Evolutionary conservation across 1,140 invertebrate genomes (phyloP).

Genomic region (Drosophila jambulina): DNA sequence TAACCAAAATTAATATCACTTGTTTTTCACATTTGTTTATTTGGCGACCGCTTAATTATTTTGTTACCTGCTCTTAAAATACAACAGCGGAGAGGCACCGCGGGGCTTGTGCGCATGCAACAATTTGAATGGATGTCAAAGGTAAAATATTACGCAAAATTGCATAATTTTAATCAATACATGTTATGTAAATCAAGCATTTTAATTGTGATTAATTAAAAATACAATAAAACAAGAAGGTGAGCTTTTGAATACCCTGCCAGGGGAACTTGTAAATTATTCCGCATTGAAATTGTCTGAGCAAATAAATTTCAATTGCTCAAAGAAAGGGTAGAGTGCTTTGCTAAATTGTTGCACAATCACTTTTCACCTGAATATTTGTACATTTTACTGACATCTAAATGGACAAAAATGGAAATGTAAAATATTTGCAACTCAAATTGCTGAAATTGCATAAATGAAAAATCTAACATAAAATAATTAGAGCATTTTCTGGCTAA

Average conservation of each 20-base stretch:
- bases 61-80: conserved; percentile 46
- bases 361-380: conserved; percentile 31
- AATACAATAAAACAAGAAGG: neutral
- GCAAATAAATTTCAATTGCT: neutral
- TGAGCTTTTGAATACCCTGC: neutral
- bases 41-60: conserved; percentile 69
- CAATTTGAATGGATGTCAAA: conserved; percentile 1
- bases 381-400: conserved; percentile 3
- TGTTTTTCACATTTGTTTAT: conserved; percentile 56
- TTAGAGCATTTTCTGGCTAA: conserved; percentile 24
- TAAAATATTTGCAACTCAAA: conserved; percentile 22
- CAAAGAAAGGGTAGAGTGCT: neutral
- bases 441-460: conserved; percentile 35
- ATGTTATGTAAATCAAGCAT: conserved; percentile 33
- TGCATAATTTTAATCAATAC: conserved; percentile 39
- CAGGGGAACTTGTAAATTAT: neutral
- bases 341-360: conserved; percentile 43
- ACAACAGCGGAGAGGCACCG: conserved; percentile 14
- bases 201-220: conserved; percentile 70
- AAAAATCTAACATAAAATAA: conserved; percentile 48
- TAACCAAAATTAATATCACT: conserved; percentile 52
- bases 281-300: neutral
- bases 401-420: neutral
- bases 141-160: conserved; percentile 32
- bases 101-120: conserved; percentile 1